phyloP scores from a whole-genome alignment of 2,888 invertebrate genomes.

The Lamellibrachia satsuma region DNA sequence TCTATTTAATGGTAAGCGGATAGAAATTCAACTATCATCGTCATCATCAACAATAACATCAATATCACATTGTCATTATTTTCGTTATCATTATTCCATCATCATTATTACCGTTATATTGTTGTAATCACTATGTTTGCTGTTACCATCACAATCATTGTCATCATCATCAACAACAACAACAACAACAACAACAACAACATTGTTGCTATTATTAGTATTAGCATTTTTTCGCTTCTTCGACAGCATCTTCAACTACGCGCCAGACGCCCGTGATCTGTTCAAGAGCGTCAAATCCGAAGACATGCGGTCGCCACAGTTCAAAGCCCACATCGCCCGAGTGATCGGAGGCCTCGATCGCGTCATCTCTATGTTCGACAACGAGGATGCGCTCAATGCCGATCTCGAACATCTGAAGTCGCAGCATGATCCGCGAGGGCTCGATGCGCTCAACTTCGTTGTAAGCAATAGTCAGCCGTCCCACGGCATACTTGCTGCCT shows the following conservation, averaged over 20 bases:
- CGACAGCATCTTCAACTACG: constrained; percentile 14
- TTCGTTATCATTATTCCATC: too few relatives aligned
- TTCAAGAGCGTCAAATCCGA: neutral
- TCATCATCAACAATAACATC: too few relatives aligned
- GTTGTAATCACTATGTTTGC: too few relatives aligned
- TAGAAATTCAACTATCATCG: too few relatives aligned
- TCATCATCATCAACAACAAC: neutral
- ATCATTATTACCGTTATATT: too few relatives aligned
- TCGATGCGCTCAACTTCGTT: neutral
- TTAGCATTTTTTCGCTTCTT: neutral
- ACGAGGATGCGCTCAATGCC: neutral
- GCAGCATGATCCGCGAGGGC: neutral
- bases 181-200: neutral
- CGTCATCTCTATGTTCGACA: constrained; percentile 8
- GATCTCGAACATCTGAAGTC: neutral
- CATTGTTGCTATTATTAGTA: neutral
- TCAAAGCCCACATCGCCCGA: constrained; percentile 20
- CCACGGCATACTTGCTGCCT: neutral
- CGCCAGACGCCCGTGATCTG: neutral
- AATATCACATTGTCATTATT: too few relatives aligned
- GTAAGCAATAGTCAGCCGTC: neutral
- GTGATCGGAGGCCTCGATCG: constrained; percentile 7
- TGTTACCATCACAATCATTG: neutral
- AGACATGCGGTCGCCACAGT: neutral
- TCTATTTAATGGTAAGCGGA: too few relatives aligned